Conservation (phyloP, 2,888 invertebrate species). For the Petrolisthes cinctipes region DNA sequence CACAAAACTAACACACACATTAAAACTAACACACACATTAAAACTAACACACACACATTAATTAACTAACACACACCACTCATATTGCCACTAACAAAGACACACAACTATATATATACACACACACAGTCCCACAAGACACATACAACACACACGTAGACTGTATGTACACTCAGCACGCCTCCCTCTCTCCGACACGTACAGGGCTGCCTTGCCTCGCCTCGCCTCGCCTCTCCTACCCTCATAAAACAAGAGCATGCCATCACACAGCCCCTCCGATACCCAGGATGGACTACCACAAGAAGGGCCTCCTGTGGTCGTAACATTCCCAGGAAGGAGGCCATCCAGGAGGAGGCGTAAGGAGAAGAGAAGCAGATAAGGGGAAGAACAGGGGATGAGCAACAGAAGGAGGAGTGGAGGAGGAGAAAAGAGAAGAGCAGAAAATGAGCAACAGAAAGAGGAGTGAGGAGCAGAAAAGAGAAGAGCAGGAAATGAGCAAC, state of each 20-base stretch:
- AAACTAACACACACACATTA: neutral
- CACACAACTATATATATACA: constrained; percentile 13
- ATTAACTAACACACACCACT: neutral
- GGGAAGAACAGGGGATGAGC: neutral
- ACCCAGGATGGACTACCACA: no score
- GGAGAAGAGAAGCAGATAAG: no score
- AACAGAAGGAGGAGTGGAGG: neutral
- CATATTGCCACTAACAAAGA: neutral
- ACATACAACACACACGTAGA: neutral
- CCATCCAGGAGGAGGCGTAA: no score
- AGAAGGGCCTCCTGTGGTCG: no score
- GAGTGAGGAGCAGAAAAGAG: neutral
- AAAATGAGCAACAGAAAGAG: neutral
- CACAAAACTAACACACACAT: neutral
- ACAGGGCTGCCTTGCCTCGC: neutral
- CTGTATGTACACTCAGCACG: constrained; percentile 5
- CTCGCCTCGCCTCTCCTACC: neutral
- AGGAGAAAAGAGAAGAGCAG: neutral
- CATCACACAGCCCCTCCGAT: no score
- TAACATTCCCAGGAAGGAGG: no score
- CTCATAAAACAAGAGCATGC: neutral
- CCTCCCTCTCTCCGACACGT: neutral
- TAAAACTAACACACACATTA: neutral
- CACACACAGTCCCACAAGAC: neutral
- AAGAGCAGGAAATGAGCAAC: neutral